Evolutionary conservation across 2,113 vertebrate genomes (phyloP).

Genomic region (Aphelocoma coerulescens): DNA sequence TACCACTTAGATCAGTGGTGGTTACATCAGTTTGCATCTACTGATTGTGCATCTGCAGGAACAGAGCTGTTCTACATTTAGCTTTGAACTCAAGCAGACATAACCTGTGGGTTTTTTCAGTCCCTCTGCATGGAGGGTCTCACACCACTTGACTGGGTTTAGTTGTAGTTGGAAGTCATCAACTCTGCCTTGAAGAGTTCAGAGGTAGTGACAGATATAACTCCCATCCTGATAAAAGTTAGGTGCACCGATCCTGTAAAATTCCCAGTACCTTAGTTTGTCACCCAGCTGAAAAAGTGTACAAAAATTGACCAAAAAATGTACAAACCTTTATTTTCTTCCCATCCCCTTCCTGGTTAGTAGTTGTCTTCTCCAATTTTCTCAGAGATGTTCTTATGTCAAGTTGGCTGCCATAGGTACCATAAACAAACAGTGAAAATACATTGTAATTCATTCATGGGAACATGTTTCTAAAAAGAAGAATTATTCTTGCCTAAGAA

Average conservation of each 20-base stretch:
- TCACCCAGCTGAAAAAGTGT: not conserved
- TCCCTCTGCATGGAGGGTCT: not conserved
- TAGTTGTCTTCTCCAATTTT: not conserved
- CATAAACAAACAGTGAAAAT: not conserved
- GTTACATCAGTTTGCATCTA: not conserved
- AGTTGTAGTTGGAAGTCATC: not conserved
- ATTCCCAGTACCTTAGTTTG: not conserved
- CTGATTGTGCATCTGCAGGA: not conserved
- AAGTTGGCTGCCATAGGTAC: not conserved
- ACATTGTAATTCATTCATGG: not conserved
- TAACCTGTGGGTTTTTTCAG: not conserved
- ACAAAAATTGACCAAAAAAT: not conserved
- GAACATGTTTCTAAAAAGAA: not conserved
- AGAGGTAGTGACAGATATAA: accelerated
- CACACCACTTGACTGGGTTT: not conserved
- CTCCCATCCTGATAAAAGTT: not conserved
- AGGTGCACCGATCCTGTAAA: not conserved
- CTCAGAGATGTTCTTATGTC: not conserved
- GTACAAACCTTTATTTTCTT: not conserved
- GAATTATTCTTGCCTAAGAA: not conserved
- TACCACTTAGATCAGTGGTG: not conserved
- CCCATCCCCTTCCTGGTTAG: not conserved
- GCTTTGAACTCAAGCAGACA: not conserved
- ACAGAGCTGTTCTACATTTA: not conserved
- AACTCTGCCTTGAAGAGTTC: not conserved